A percentile compares a stretch with the other conserved stretches of the same genome.
Conservation (phyloP, 2,113 vertebrate genomes). For the Corythaeola cristata region DNA sequence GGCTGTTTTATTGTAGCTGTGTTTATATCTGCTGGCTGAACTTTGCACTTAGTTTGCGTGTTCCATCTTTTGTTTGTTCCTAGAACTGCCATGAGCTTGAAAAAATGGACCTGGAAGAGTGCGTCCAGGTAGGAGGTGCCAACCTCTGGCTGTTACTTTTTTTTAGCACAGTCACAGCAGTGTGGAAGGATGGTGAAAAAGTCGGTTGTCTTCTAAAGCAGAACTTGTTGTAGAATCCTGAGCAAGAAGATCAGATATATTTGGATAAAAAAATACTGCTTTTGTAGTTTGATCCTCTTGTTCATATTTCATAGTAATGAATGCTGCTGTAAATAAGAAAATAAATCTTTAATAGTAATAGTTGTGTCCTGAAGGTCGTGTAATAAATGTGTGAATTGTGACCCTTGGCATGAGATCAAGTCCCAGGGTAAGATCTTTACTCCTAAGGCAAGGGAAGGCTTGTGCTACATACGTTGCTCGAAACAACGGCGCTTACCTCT, state of each 20-base stretch:
- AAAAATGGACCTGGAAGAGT: constrained; percentile 99
- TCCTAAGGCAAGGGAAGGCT: not conserved
- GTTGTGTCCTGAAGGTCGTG: not conserved
- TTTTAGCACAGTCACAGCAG: not conserved
- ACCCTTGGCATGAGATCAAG: not conserved
- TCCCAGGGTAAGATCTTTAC: not conserved
- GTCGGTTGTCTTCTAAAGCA: not conserved
- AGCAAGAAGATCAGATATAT: not conserved
- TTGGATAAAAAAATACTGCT: not conserved
- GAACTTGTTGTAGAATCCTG: not conserved
- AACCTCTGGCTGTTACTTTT: not conserved
- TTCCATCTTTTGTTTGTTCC: not conserved
- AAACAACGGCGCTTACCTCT: fast-evolving
- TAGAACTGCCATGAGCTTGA: constrained; percentile 98
- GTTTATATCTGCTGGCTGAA: not conserved
- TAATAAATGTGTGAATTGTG: not conserved
- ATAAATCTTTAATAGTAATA: not conserved
- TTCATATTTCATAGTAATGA: fast-evolving
- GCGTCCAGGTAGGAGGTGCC: constrained; percentile 87
- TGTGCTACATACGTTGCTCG: fast-evolving
- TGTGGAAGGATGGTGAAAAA: not conserved
- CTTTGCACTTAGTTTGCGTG: not conserved
- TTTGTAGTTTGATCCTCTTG: not conserved
- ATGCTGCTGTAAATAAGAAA: not conserved
- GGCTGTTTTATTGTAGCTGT: not conserved